Evolutionary conservation across 1,140 invertebrate species (phyloP).

Genomic region (Paralvinella palmiformis): DNA sequence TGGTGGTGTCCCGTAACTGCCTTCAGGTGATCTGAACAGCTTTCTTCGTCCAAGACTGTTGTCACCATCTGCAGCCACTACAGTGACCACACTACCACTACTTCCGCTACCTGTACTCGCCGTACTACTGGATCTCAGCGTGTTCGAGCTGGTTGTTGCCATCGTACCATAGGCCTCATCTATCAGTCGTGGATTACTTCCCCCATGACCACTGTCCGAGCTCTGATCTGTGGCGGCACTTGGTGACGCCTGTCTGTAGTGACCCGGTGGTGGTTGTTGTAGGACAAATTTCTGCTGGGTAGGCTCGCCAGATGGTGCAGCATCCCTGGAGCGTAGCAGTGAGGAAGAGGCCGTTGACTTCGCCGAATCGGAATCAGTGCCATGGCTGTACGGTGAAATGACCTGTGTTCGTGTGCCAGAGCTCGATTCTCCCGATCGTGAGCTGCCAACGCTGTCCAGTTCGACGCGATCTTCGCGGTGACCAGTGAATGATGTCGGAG

Average conservation of each 20-base stretch:
- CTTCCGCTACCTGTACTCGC: constrained; percentile 20
- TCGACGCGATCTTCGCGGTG: constrained; percentile 3
- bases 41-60: not conserved
- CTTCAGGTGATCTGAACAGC: too few species aligned
- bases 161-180: constrained; percentile 22
- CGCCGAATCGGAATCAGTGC: constrained; percentile 10
- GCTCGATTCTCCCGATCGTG: not conserved
- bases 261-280: not conserved
- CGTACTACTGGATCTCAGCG: constrained; percentile 12
- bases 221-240: constrained; percentile 12
- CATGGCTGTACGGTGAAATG: not conserved
- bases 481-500: not conserved
- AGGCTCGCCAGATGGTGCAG: not conserved
- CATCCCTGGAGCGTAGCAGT: not conserved
- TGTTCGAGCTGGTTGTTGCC: constrained; percentile 10
- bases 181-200: constrained; percentile 2
- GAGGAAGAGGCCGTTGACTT: not conserved
- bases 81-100: constrained; percentile 21
- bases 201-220: constrained; percentile 18
- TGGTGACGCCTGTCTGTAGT: not conserved
- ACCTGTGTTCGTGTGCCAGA: constrained; percentile 4
- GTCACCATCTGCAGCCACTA: constrained; percentile 17
- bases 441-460: constrained; percentile 12
- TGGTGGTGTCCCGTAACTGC: too few species aligned
- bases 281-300: not conserved